Conservation (phyloP, 2,888 invertebrate species). For the Rhagonycha lutea region DNA sequence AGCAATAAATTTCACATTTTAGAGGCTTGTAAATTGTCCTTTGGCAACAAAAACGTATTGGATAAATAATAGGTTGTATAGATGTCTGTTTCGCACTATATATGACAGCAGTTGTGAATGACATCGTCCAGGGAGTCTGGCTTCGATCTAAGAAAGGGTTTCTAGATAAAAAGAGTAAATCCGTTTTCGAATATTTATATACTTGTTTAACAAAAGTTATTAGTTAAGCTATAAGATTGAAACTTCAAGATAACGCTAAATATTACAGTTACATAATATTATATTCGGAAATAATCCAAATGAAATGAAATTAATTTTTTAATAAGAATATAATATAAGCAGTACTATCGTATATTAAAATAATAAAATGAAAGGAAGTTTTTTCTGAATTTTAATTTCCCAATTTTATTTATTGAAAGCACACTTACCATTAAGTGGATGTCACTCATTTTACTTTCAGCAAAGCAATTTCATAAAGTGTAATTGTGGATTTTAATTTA, state of each 20-base stretch:
- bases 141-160: constrained; percentile 21
- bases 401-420: no score
- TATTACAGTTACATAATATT: no score
- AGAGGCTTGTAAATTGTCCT: constrained; percentile 34
- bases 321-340: no score
- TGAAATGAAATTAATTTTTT: neutral
- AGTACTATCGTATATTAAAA: no score
- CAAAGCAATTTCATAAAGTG: neutral
- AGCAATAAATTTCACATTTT: constrained; percentile 33
- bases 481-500: neutral
- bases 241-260: no score
- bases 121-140: constrained; percentile 29
- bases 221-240: neutral
- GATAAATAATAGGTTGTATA: constrained; percentile 37
- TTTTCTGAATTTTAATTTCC: no score
- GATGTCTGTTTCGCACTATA: constrained; percentile 28
- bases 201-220: neutral
- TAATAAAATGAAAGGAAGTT: no score
- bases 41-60: constrained; percentile 37
- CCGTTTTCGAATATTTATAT: constrained; percentile 11
- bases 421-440: no score
- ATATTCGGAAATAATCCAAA: neutral
- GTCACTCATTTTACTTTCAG: neutral
- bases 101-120: constrained; percentile 30
- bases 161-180: constrained; percentile 13